Conservation (phyloP, 2,113 vertebrate genomes). For the Conger conger region DNA sequence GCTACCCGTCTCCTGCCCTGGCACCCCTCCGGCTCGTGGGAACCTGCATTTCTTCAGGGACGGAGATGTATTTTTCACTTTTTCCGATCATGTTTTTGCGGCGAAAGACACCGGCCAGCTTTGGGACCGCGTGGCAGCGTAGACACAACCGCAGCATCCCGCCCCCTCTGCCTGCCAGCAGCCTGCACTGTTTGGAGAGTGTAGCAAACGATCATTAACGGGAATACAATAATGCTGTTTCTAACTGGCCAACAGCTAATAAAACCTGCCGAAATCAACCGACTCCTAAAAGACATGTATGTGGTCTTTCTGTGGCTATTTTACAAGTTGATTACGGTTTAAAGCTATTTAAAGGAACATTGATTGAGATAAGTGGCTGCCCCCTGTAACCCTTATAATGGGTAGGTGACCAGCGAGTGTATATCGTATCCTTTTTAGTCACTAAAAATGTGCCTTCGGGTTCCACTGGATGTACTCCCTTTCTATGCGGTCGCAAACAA, state of each 20-base stretch:
- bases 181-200: background rate
- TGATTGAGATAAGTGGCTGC: background rate
- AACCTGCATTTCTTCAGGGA: background rate
- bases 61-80: background rate
- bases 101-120: background rate
- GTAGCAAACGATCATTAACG: background rate
- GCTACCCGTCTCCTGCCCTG: constrained; percentile 40
- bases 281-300: background rate
- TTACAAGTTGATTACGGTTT: background rate
- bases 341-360: background rate
- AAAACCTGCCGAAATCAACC: background rate
- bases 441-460: background rate
- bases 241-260: background rate
- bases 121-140: background rate
- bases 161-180: background rate
- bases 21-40: constrained; percentile 39
- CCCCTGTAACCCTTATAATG: background rate
- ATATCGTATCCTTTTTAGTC: background rate
- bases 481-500: too few relatives aligned
- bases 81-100: background rate
- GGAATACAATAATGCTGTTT: background rate
- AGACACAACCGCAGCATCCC: background rate
- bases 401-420: background rate
- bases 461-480: background rate
- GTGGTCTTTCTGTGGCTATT: background rate